Base-by-base conservation (phyloP, 2,888 invertebrate species). In the Zeuzera pyrina region DNA sequence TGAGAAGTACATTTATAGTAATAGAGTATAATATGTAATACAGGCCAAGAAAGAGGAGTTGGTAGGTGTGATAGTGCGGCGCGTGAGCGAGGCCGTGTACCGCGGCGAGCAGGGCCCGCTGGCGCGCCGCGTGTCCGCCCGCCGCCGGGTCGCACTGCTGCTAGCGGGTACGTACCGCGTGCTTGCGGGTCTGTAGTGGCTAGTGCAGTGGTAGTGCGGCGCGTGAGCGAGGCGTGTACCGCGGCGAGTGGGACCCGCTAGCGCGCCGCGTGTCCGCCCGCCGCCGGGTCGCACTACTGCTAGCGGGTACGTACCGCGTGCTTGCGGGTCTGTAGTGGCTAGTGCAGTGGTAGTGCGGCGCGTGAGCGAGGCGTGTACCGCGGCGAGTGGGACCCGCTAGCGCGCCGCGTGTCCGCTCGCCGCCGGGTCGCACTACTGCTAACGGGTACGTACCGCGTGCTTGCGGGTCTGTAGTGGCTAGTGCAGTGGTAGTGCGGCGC, bases 71-170 rank as follows among this genome's bases (percentile, higher is more conserved):
- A 70, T 76, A 38, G 65, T 79, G 5, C 57, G 60, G 0, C 60
- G 69, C 0, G 40, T 81, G 22, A 72, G 70, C 30, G 68, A 65
- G 15, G 78, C 74, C 0, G 76, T 81, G 44, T 81, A 79, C 49
- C 55, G 68, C 12, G 67, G 59, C 4, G 76, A 74, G 25, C 46
- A 68, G 7, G 57, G 64, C 13, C 70, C 76, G 4, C 48, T 70
- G 1, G 45, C 66, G 0, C 50, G 74, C 0, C 52, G 68, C 0
- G 50, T 65, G 21, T 74, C 77, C 0, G 73, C 78, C 0, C 42
- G 78, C 0, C 47, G 78, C 0, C 60, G 76, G 1, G 68, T 78
- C 2, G 74, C 76, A 0, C 41, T 77, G 3, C 33, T 79, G 21
- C 41, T 79, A 2, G 73, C 78, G 1, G 78, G 79, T 76, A 22